Evolutionary conservation across 2,888 invertebrate genomes (phyloP).

Genomic region (Vannuccia rotundouncinata): DNA sequence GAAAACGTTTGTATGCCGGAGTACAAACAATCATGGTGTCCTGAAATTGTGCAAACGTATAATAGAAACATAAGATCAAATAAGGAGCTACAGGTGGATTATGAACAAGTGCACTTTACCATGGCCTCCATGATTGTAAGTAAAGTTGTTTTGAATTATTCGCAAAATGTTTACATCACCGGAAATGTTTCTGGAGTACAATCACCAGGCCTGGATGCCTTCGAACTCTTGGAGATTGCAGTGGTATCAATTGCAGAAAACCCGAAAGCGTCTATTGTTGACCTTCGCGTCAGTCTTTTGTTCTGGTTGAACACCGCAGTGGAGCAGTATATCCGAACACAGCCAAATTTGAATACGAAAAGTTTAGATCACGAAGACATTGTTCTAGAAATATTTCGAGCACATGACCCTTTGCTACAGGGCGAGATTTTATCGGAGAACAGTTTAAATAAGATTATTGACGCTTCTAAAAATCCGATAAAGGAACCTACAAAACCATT

Average conservation of each 20-base stretch:
- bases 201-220: background rate
- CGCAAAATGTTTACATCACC: background rate
- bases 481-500: background rate
- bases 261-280: background rate
- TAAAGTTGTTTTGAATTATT: background rate
- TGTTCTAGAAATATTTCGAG: background rate
- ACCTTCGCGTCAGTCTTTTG: background rate
- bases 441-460: background rate
- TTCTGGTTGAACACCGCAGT: background rate
- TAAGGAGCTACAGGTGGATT: background rate
- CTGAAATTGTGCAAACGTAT: background rate
- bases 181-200: background rate
- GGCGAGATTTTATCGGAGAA: background rate
- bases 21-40: background rate
- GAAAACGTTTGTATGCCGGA: background rate
- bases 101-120: background rate
- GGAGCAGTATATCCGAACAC: background rate
- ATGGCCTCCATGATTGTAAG: slow-evolving; percentile 10
- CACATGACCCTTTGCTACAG: background rate
- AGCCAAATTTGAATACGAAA: background rate
- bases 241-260: background rate
- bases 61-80: background rate
- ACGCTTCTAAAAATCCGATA: background rate
- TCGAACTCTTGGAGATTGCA: background rate
- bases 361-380: background rate